Conservation (phyloP, 2,888 invertebrate genomes). For the Drosophila antonietae region DNA sequence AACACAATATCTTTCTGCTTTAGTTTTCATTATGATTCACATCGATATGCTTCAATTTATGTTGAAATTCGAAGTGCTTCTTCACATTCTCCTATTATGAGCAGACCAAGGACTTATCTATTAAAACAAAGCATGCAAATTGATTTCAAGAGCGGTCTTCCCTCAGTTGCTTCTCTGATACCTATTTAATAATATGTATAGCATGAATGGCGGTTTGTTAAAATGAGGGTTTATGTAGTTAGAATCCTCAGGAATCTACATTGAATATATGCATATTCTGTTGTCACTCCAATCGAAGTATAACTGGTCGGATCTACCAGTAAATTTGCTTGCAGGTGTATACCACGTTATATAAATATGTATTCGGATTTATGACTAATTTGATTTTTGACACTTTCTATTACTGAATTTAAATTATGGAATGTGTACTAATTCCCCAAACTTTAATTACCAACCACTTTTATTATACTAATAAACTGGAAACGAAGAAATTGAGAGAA, state of each 20-base stretch:
- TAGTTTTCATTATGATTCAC: background rate
- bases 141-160: background rate
- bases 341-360: background rate
- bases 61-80: background rate
- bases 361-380: background rate
- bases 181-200: background rate
- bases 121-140: slow-evolving; percentile 45
- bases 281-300: slow-evolving; percentile 2
- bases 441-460: background rate
- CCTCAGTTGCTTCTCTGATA: background rate
- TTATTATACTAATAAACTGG: background rate
- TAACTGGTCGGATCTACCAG: background rate
- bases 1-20: slow-evolving; percentile 23
- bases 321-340: background rate
- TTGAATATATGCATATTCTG: background rate
- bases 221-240: slow-evolving; percentile 35
- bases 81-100: background rate
- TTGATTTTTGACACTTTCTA: background rate
- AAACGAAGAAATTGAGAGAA: slow-evolving; percentile 12
- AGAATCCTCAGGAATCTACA: slow-evolving; percentile 14
- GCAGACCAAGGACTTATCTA: background rate
- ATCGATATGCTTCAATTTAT: background rate
- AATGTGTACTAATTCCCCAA: background rate
- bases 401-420: background rate
- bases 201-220: slow-evolving; percentile 22